A percentile compares a stretch with the other conserved stretches of the same genome.
These are phyloP conservation scores for Musca domestica DNA, from an alignment of 1,140 invertebrate genomes.

Conservation along the genomic window DNA sequence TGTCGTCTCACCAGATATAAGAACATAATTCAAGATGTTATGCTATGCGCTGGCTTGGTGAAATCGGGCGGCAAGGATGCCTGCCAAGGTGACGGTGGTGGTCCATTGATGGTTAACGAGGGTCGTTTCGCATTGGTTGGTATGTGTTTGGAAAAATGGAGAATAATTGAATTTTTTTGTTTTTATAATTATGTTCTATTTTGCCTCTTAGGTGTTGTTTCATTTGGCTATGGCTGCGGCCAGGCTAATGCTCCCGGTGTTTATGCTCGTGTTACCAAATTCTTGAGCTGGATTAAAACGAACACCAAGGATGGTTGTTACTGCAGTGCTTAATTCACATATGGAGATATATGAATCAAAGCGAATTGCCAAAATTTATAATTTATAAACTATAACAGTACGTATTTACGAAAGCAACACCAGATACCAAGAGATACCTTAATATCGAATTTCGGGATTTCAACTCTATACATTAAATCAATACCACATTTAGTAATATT, in stretches of 20 bases:
- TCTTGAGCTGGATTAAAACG: conserved; percentile 62
- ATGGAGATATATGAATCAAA: background rate
- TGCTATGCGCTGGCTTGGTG: conserved; percentile 85
- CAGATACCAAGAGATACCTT: no score
- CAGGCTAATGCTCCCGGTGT: conserved; percentile 72
- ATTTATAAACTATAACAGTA: no score
- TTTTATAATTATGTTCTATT: background rate
- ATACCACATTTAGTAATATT: no score
- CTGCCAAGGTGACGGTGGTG: conserved; percentile 67
- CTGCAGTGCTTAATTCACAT: conserved; percentile 34
- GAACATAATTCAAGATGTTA: conserved; percentile 85
- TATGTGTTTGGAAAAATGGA: no score
- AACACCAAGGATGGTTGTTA: conserved; percentile 46
- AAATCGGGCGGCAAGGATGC: conserved; percentile 87
- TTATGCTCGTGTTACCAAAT: conserved; percentile 72
- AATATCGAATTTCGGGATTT: no score
- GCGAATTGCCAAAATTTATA: background rate
- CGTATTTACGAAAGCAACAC: no score
- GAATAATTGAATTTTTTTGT: background rate
- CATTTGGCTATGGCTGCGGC: conserved; percentile 73
- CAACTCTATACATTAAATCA: no score
- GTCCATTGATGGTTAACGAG: conserved; percentile 46
- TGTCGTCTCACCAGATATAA: conserved; percentile 81
- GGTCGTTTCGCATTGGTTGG: conserved; percentile 53
- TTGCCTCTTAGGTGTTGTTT: conserved; percentile 65